These are phyloP conservation scores for Lathamus discolor DNA, from an alignment of 2,113 vertebrate species.

Conservation along the genomic window DNA sequence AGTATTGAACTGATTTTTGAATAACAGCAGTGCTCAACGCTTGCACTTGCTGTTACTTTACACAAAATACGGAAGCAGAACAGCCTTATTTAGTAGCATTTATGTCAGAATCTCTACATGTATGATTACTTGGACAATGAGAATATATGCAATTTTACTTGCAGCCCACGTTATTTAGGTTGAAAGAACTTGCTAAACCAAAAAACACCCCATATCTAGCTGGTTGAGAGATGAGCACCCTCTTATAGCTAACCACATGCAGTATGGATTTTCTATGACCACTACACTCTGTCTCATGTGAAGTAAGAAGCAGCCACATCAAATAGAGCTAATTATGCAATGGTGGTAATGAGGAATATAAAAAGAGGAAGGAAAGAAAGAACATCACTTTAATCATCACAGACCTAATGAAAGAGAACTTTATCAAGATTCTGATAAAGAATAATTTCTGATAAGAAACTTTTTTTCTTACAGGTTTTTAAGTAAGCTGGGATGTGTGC, in stretches of 20 bases:
- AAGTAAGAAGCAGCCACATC: neutral
- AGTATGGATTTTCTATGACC: neutral
- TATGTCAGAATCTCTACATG: neutral
- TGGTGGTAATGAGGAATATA: neutral
- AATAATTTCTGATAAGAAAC: neutral
- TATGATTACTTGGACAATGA: neutral
- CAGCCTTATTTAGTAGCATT: neutral
- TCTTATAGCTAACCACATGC: neutral
- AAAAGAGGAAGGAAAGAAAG: neutral
- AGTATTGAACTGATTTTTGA: conserved; percentile 1
- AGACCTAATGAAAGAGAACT: neutral
- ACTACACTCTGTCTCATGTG: neutral
- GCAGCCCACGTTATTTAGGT: neutral
- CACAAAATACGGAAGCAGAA: neutral
- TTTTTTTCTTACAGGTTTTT: neutral
- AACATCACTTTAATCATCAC: neutral
- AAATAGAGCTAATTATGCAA: neutral
- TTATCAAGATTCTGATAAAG: neutral
- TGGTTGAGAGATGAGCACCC: neutral
- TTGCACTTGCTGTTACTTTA: neutral
- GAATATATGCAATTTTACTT: neutral
- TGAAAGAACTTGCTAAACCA: neutral
- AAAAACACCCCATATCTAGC: neutral
- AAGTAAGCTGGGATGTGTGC: neutral
- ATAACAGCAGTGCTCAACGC: neutral